phyloP scores from a whole-genome alignment of 2,888 invertebrate genomes.

The Tachina lurida region DNA sequence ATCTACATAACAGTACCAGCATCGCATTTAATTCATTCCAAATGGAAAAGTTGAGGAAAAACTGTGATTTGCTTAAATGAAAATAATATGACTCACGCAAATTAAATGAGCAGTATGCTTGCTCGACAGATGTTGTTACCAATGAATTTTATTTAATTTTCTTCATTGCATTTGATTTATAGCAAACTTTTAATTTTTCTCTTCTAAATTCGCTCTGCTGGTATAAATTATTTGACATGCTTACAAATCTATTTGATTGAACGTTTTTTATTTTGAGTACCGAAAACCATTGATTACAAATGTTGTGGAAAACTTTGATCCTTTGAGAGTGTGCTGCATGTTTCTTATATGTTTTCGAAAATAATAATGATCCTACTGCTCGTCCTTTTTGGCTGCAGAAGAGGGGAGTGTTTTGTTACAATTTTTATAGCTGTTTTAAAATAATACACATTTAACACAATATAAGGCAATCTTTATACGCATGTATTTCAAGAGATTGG shows the following conservation, averaged over 20 bases:
- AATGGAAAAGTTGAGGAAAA: too few species aligned
- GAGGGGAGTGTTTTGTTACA: constrained; percentile 35
- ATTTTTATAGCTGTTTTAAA: constrained; percentile 53
- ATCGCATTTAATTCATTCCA: too few species aligned
- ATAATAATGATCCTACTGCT: constrained; percentile 34
- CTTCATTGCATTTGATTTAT: background rate
- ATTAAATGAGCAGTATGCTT: too few species aligned
- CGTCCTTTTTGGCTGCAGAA: background rate
- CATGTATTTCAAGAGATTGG: constrained; percentile 35
- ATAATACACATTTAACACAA: constrained; percentile 26
- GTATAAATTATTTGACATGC: constrained; percentile 36
- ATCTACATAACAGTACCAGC: too few species aligned
- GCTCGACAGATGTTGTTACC: background rate
- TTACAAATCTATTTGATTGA: background rate
- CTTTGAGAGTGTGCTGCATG: constrained; percentile 3
- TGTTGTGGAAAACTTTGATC: constrained; percentile 65
- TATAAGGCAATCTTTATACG: constrained; percentile 34
- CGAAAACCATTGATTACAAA: constrained; percentile 61
- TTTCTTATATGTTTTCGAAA: constrained; percentile 30
- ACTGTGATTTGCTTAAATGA: too few species aligned
- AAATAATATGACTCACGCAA: too few species aligned
- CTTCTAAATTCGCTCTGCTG: background rate
- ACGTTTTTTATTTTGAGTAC: constrained; percentile 20
- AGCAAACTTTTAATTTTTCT: background rate
- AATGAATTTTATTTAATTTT: background rate